phyloP scores from a whole-genome alignment of 2,888 invertebrate species.

The Hermaeophaga mercurialis region DNA sequence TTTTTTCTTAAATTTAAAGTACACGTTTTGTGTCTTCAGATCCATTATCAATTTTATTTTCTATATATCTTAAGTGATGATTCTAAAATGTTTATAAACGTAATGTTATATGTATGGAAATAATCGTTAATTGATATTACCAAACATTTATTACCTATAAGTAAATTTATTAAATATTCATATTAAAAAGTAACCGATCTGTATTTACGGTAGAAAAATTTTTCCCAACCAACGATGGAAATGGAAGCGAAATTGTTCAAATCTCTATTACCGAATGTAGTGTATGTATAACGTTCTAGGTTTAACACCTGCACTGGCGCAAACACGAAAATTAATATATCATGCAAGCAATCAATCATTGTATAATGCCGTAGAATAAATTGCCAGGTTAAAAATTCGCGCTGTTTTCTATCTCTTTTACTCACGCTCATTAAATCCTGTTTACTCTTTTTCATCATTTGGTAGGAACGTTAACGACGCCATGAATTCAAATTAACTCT shows the following conservation, averaged over 20 bases:
- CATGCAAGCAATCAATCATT: constrained; percentile 37
- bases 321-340: constrained; percentile 37
- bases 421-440: neutral
- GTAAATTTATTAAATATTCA: too few species aligned
- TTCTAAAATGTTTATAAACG: too few species aligned
- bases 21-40: too few species aligned
- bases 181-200: too few species aligned
- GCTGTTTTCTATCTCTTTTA: constrained; percentile 12
- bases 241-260: constrained; percentile 21
- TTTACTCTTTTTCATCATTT: constrained; percentile 2
- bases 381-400: constrained; percentile 32
- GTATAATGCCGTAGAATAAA: constrained; percentile 32
- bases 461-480: constrained; percentile 25
- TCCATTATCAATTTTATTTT: too few species aligned
- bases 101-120: too few species aligned
- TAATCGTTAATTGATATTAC: too few species aligned
- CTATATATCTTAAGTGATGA: too few species aligned
- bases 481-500: constrained; percentile 36
- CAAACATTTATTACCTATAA: too few species aligned
- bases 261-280: constrained; percentile 25
- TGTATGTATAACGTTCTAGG: constrained; percentile 25
- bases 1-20: too few species aligned
- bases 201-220: too few species aligned
- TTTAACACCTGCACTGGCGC: constrained; percentile 36
- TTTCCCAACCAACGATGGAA: too few species aligned